These are phyloP conservation scores for Drosophila albomicans DNA, from an alignment of 1,140 invertebrate genomes.

Conservation along the genomic window DNA sequence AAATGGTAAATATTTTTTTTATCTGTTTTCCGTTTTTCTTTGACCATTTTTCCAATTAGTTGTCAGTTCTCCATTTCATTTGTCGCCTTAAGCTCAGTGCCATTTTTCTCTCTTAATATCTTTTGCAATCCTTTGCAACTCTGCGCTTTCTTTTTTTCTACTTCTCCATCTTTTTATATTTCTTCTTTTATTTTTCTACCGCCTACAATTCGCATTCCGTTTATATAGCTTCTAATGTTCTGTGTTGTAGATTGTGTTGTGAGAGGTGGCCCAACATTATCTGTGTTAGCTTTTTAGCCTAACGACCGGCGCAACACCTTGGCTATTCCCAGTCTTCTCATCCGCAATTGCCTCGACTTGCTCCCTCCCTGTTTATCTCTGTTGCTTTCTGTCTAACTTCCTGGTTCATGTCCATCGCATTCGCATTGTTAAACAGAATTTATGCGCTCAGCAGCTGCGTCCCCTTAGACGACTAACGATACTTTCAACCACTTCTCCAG, in stretches of 20 bases:
- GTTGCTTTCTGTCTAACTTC: slow-evolving; percentile 10
- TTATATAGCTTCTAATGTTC: slow-evolving; percentile 54
- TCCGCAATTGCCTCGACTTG: slow-evolving; percentile 12
- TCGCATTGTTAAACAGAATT: slow-evolving; percentile 76
- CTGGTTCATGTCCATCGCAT: slow-evolving; percentile 51
- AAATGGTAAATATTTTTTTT: not conserved
- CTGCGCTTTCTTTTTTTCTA: slow-evolving; percentile 22
- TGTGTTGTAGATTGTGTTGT: slow-evolving; percentile 35
- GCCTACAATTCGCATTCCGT: slow-evolving; percentile 12
- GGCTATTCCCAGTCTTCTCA: slow-evolving; percentile 22
- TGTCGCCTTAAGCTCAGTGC: slow-evolving; percentile 6
- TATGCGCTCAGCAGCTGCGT: slow-evolving; percentile 75
- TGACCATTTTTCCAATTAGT: slow-evolving; percentile 7
- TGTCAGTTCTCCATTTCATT: slow-evolving; percentile 15
- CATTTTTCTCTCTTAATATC: slow-evolving; percentile 59
- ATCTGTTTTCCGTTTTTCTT: not conserved
- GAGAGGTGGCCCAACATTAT: slow-evolving; percentile 51
- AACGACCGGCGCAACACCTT: slow-evolving; percentile 72
- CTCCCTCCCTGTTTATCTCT: slow-evolving; percentile 3
- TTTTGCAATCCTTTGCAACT: slow-evolving; percentile 66
- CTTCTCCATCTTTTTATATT: not conserved
- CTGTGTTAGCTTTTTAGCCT: slow-evolving; percentile 78
- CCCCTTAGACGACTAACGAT: slow-evolving; percentile 59
- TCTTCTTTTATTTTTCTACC: not conserved
- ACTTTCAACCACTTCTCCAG: slow-evolving; percentile 41